These are phyloP conservation scores for Pseudopipra pipra DNA, from an alignment of 2,113 vertebrate genomes.

Conservation along the genomic window DNA sequence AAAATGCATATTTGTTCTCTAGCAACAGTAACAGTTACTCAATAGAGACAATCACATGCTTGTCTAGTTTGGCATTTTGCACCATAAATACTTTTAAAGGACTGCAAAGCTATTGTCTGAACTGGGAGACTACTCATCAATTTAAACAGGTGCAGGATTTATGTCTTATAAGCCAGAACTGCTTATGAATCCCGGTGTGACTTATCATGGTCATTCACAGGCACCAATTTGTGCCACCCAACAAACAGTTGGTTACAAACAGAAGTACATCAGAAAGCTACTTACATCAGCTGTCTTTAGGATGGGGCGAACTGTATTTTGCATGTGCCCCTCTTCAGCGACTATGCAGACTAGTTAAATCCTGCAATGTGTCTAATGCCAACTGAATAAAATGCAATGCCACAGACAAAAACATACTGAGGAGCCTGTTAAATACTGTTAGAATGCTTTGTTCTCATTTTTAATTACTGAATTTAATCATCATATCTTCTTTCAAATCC, in stretches of 20 bases:
- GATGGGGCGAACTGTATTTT: not conserved
- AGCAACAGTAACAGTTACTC: not conserved
- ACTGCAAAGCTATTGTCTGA: not conserved
- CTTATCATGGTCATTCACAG: not conserved
- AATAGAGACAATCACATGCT: not conserved
- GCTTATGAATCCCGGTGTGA: not conserved
- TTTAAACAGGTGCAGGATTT: not conserved
- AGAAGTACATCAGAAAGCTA: not conserved
- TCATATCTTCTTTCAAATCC: not conserved
- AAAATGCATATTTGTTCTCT: not conserved
- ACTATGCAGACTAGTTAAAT: not conserved
- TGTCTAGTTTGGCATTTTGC: not conserved
- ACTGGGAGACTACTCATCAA: too few species aligned
- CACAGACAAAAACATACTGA: not conserved
- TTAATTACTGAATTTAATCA: not conserved
- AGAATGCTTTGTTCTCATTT: not conserved
- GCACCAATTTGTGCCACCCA: not conserved
- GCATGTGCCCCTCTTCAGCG: not conserved
- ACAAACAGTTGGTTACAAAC: not conserved
- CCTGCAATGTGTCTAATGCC: not conserved
- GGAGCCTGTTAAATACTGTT: not conserved
- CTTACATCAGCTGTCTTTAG: not conserved
- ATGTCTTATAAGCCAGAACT: not conserved
- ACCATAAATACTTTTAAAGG: not conserved
- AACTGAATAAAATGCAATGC: not conserved